Conservation (phyloP, 2,113 vertebrate species). For the Emberiza fucata region DNA sequence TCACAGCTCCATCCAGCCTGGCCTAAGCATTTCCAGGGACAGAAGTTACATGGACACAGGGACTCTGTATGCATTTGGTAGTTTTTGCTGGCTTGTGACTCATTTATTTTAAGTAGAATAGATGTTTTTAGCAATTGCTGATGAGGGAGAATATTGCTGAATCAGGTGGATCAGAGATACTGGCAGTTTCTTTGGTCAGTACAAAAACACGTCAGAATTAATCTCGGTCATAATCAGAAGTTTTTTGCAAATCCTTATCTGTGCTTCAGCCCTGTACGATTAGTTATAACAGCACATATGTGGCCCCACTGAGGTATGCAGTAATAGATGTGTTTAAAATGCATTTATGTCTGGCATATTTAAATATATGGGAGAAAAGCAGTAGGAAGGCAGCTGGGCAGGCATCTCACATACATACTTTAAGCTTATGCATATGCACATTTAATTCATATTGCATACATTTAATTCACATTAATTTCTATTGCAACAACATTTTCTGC, state of each 20-base stretch:
- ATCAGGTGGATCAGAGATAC: not conserved
- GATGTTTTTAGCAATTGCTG: not conserved
- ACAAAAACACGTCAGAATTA: not conserved
- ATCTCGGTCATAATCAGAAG: not conserved
- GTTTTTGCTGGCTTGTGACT: not conserved
- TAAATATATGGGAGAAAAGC: not conserved
- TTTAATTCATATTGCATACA: not conserved
- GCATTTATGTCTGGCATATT: not conserved
- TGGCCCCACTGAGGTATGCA: not conserved
- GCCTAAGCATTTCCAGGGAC: not conserved
- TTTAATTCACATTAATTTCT: not conserved
- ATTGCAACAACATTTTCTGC: not conserved
- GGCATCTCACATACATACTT: not conserved
- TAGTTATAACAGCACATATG: not conserved
- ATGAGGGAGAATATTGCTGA: not conserved
- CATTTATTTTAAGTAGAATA: not conserved
- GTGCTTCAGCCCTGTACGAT: not conserved
- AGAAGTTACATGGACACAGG: not conserved
- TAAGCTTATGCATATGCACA: not conserved
- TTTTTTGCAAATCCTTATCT: not conserved
- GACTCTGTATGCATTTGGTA: not conserved
- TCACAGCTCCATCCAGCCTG: not conserved
- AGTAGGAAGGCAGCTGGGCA: not conserved
- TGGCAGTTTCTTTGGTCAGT: not conserved
- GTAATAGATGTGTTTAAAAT: not conserved